Evolutionary conservation across 2,797 vertebrate species (phyloP), one percentile per base, ranked within the genome.

Genomic region (Fratercula arctica): DNA sequence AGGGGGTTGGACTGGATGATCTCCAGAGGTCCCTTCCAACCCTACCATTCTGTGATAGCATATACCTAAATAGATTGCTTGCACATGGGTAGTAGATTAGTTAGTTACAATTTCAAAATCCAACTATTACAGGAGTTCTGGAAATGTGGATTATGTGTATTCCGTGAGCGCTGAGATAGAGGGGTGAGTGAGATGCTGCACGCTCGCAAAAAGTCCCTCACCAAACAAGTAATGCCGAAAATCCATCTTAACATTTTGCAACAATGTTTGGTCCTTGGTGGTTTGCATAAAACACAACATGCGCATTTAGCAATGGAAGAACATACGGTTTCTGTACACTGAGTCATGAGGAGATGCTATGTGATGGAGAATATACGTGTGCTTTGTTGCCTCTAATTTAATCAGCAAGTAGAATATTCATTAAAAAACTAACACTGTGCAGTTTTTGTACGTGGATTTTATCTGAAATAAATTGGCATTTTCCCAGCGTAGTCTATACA

Each of bases 351-450:
- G 87, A 87, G 61, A 50, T 86, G 89, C 53, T 90, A 25, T 57
- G 83, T 76, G 85, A 90, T 90, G 70, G 84, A 85, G 90, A 86
- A 48, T 90, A 67, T 90, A 77, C 2, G 4, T 86, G 59, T 81
- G 66, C 67, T 86, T 93, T 92, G 90, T 85, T 96, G 82, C 66
- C 68, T 97, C 67, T 54, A 67, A 59, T 93, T 95, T 92, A 91
- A 91, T 92, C 67, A 74, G 91, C 9, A 31, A 94, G 90, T 79
- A 85, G 87, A 93, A 70, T 64, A 86, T 75, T 92, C 79, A 72
- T 90, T 88, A 76, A 88, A 90, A 93, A 93, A 70, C 26, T 78
- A 70, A 46, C 0, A 0, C 51, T 2, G 2, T 50, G 50, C 37
- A 57, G 41, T 89, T 66, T 84, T 73, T 4, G 10, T 82, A 43